phyloP scores from a whole-genome alignment of 2,113 vertebrate species.

The Thamnaconus septentrionalis region DNA sequence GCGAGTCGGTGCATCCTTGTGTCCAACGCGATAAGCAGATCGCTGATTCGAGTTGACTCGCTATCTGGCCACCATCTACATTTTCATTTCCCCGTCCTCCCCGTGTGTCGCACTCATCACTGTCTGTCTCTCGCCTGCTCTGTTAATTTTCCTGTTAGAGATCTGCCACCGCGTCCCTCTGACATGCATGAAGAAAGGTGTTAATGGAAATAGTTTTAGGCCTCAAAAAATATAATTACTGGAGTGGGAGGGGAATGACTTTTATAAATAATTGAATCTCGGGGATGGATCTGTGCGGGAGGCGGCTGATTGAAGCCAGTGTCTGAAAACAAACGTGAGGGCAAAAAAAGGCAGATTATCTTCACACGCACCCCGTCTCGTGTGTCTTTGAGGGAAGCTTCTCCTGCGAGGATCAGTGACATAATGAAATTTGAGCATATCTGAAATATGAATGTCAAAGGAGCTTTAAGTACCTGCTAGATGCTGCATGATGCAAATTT shows the following conservation, averaged over 20 bases:
- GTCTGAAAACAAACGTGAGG: conserved; percentile 33
- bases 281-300: conserved; percentile 16
- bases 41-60: conserved; percentile 49
- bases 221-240: conserved; percentile 51
- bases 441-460: conserved; percentile 27
- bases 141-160: conserved; percentile 40
- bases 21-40: conserved; percentile 57
- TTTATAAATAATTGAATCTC: conserved; percentile 45
- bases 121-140: conserved; percentile 36
- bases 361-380: conserved; percentile 9
- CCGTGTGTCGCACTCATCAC: conserved; percentile 34
- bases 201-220: conserved; percentile 52
- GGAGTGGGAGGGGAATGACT: conserved; percentile 19
- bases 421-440: conserved; percentile 26
- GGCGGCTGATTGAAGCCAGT: conserved; percentile 24
- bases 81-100: conserved; percentile 26
- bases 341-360: conserved; percentile 13
- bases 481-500: conserved; percentile 44
- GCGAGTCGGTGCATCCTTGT: conserved; percentile 32
- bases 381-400: conserved; percentile 6
- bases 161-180: conserved; percentile 43
- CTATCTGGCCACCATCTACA: conserved; percentile 45
- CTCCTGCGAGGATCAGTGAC: conserved; percentile 8
- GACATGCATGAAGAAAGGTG: conserved; percentile 48
- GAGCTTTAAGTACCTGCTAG: conserved; percentile 13